These are phyloP conservation scores for Calliscelio sp. DNA, from an alignment of 2,888 invertebrate genomes.

Conservation along the genomic window DNA sequence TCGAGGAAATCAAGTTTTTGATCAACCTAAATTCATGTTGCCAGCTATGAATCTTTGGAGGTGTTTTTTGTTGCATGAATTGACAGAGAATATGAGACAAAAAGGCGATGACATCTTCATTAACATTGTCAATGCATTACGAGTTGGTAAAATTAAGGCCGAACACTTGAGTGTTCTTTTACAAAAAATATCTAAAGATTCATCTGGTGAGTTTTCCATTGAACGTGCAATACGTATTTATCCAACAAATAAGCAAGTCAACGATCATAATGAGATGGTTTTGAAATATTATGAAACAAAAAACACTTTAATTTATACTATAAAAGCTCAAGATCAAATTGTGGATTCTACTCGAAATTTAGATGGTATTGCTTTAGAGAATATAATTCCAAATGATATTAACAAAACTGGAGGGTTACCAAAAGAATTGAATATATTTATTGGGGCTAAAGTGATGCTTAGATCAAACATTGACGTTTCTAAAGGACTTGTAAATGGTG, in stretches of 20 bases:
- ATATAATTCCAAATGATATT: neutral
- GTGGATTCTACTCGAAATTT: neutral
- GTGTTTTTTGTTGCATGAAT: neutral
- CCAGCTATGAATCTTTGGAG: neutral
- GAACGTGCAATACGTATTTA: neutral
- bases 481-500: constrained; percentile 33
- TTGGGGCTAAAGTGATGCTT: constrained; percentile 18
- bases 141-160: neutral
- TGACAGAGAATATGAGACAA: neutral
- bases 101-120: neutral
- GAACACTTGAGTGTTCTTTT: neutral
- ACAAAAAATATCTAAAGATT: neutral
- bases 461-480: constrained; percentile 17
- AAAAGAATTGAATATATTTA: neutral
- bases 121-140: neutral
- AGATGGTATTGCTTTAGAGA: neutral
- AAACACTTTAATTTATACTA: neutral
- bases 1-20: constrained; percentile 31
- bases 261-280: neutral
- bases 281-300: neutral
- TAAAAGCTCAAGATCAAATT: neutral
- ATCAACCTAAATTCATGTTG: neutral
- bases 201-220: neutral
- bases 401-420: constrained; percentile 13
- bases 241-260: neutral